These are phyloP conservation scores for Apantesis nais DNA, from an alignment of 2,888 invertebrate genomes.

Conservation along the genomic window DNA sequence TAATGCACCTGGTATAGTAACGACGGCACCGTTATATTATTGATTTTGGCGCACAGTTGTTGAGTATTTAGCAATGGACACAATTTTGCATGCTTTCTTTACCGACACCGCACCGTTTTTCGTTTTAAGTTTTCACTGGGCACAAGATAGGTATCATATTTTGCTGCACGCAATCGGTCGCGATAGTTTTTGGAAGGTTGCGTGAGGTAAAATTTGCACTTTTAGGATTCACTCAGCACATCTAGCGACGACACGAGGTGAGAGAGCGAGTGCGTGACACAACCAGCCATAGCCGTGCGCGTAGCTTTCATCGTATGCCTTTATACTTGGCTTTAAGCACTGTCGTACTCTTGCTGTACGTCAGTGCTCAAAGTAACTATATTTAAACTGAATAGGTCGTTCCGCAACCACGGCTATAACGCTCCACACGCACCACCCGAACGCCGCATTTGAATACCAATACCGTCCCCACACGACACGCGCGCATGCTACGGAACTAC, in stretches of 20 bases:
- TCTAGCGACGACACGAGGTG: conserved; percentile 83
- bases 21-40: conserved; percentile 85
- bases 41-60: conserved; percentile 86
- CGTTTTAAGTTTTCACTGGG: conserved; percentile 82
- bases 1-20: conserved; percentile 83
- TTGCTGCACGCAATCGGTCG: conserved; percentile 61
- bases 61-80: conserved; percentile 86
- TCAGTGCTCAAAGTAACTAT: conserved; percentile 20
- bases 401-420: conserved; percentile 52
- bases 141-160: conserved; percentile 79
- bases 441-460: conserved; percentile 91
- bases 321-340: conserved; percentile 28
- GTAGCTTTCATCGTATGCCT: conserved; percentile 27
- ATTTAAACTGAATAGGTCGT: conserved; percentile 26
- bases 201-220: conserved; percentile 72
- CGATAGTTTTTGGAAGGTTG: conserved; percentile 45
- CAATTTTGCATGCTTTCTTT: conserved; percentile 86
- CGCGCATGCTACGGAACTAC: conserved; percentile 83
- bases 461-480: conserved; percentile 86
- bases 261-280: conserved; percentile 83
- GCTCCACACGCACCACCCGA: conserved; percentile 79
- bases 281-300: conserved; percentile 46
- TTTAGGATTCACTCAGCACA: conserved; percentile 83
- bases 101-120: conserved; percentile 83
- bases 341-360: conserved; percentile 25